A percentile compares a stretch with the other conserved stretches of the same genome.
Conservation (phyloP, 37 sponge, comb jelly and placozoan species). For the Bolinopsis microptera region DNA sequence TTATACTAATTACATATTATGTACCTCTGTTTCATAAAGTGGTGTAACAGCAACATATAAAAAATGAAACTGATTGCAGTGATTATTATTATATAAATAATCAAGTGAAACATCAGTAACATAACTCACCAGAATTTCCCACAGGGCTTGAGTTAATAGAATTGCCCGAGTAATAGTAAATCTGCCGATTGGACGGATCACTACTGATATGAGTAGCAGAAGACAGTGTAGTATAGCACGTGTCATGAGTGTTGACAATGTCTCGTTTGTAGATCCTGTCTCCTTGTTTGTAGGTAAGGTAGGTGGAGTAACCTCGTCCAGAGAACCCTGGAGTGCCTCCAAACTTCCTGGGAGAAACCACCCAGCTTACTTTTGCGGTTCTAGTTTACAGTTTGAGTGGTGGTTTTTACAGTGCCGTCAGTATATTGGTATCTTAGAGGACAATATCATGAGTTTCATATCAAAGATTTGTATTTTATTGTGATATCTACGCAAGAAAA, state of each 20-base stretch:
- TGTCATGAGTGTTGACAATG: background rate
- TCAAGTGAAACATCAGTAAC: too few relatives aligned
- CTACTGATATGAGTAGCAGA: background rate
- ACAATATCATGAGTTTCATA: too few relatives aligned
- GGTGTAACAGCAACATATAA: too few relatives aligned
- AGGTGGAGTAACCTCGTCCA: conserved; percentile 3
- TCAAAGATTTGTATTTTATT: too few relatives aligned
- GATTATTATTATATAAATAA: too few relatives aligned
- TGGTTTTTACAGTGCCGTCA: too few relatives aligned
- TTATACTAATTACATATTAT: too few relatives aligned
- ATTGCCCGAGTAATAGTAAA: background rate
- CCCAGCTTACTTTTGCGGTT: background rate
- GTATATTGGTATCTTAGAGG: too few relatives aligned
- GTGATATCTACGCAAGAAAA: too few relatives aligned
- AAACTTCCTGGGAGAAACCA: background rate
- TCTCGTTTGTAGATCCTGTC: background rate
- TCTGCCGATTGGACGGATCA: background rate
- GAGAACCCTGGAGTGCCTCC: background rate
- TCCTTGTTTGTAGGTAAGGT: background rate
- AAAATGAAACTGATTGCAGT: too few relatives aligned
- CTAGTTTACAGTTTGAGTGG: too few relatives aligned
- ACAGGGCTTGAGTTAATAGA: background rate
- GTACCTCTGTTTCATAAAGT: too few relatives aligned
- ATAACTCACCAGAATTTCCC: background rate
- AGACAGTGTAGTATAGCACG: background rate